Evolutionary conservation across 2,888 invertebrate species (phyloP).

Genomic region (Melanotus villosus): DNA sequence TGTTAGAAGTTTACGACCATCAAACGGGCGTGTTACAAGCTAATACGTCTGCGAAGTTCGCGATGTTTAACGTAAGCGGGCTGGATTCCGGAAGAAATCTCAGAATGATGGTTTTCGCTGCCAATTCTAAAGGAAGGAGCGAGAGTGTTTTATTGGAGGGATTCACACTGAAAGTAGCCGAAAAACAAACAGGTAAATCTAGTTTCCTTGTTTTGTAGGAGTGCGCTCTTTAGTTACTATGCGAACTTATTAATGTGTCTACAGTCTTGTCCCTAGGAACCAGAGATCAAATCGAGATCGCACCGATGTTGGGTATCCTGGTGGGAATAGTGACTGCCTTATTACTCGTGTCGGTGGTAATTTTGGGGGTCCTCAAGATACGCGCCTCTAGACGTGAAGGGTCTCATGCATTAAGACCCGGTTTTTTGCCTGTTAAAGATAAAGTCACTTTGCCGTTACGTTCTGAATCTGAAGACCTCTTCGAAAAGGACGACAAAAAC

Average conservation of each 20-base stretch:
- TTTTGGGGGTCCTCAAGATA: slow-evolving; percentile 75
- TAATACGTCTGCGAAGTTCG: slow-evolving; percentile 80
- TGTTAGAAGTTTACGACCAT: slow-evolving; percentile 82
- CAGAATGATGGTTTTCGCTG: slow-evolving; percentile 85
- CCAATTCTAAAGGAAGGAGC: slow-evolving; percentile 87
- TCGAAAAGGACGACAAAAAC: slow-evolving; percentile 87
- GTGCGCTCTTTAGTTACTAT: background rate
- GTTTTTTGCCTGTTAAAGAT: slow-evolving; percentile 75
- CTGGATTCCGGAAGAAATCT: slow-evolving; percentile 85
- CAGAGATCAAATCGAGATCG: slow-evolving; percentile 70
- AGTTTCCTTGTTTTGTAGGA: slow-evolving; percentile 22
- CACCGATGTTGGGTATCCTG: slow-evolving; percentile 75
- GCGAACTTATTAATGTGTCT: slow-evolving; percentile 28
- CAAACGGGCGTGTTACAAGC: slow-evolving; percentile 75
- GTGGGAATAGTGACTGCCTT: slow-evolving; percentile 80
- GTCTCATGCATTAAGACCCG: slow-evolving; percentile 72
- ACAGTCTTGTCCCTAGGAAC: slow-evolving; percentile 69
- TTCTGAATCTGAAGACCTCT: slow-evolving; percentile 78
- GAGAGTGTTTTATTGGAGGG: slow-evolving; percentile 80
- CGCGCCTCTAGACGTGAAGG: slow-evolving; percentile 72
- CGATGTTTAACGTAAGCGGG: slow-evolving; percentile 83
- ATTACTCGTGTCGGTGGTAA: slow-evolving; percentile 76
- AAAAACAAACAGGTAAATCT: slow-evolving; percentile 81
- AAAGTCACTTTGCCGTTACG: slow-evolving; percentile 78
- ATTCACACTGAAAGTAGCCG: slow-evolving; percentile 81